phyloP scores from a whole-genome alignment of 1,140 invertebrate species.

The Pygmarrhopalites habei region DNA sequence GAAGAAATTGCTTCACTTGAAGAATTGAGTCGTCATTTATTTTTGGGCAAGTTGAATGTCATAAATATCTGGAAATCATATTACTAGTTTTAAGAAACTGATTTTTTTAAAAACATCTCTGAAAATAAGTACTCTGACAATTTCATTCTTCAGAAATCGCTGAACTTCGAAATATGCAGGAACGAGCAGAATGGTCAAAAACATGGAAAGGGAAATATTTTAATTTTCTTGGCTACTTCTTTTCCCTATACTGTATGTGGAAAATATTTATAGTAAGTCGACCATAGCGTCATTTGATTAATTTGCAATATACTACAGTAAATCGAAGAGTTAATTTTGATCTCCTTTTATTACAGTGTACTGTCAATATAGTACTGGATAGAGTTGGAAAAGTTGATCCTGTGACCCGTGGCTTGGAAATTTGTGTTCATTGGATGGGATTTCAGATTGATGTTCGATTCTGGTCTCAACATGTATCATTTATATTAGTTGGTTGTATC shows the following conservation, averaged over 20 bases:
- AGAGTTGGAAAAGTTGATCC: constrained; percentile 97
- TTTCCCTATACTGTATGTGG: constrained; percentile 97
- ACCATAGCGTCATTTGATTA: too few species aligned
- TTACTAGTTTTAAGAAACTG: too few species aligned
- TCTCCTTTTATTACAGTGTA: constrained; percentile 60
- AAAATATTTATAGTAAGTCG: constrained; percentile 95
- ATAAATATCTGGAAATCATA: too few species aligned
- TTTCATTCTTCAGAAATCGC: too few species aligned
- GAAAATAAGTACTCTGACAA: too few species aligned
- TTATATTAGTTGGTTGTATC: constrained; percentile 94
- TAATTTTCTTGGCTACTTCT: constrained; percentile 97
- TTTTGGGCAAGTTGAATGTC: too few species aligned
- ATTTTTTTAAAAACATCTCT: too few species aligned
- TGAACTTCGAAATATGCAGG: constrained; percentile 86
- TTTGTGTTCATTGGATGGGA: constrained; percentile 94
- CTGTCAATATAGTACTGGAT: constrained; percentile 98
- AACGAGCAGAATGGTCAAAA: constrained; percentile 87
- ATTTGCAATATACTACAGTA: too few species aligned
- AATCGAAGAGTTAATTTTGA: too few species aligned
- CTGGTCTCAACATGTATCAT: constrained; percentile 99
- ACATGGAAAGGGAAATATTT: constrained; percentile 98
- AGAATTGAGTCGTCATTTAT: constrained; percentile 86
- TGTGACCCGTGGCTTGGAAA: constrained; percentile 92
- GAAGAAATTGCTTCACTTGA: constrained; percentile 82
- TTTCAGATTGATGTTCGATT: constrained; percentile 94